These are phyloP conservation scores for Zaprionus inermis DNA, from an alignment of 1,140 invertebrate genomes.

Conservation along the genomic window DNA sequence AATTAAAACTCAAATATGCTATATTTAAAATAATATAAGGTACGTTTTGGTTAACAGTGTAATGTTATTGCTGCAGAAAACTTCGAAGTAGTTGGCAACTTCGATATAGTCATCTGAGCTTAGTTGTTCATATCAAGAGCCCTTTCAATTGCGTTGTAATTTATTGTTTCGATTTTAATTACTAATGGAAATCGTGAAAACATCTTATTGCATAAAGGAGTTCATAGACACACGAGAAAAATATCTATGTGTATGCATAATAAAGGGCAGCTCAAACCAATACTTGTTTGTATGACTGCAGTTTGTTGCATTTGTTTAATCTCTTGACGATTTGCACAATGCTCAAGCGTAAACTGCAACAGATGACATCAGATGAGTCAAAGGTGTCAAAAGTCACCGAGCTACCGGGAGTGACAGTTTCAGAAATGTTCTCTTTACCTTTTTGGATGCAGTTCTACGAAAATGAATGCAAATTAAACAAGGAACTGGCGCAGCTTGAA, in stretches of 20 bases:
- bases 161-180: not conserved
- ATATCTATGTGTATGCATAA: not conserved
- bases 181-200: no score
- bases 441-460: conserved; percentile 64
- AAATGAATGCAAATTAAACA: conserved; percentile 60
- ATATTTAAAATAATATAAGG: no score
- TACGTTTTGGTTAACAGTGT: not conserved
- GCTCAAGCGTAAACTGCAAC: conserved; percentile 59
- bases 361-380: conserved; percentile 8
- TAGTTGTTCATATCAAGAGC: no score
- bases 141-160: not conserved
- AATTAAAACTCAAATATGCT: no score
- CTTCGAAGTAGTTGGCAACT: not conserved
- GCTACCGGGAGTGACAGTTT: conserved; percentile 10
- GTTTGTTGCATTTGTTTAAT: not conserved
- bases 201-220: not conserved
- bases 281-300: not conserved
- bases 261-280: not conserved
- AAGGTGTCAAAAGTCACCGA: conserved; percentile 5
- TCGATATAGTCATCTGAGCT: not conserved
- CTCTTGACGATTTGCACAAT: conserved; percentile 21
- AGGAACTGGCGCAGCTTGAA: conserved; percentile 15
- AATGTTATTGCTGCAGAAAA: not conserved
- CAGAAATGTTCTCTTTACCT: conserved; percentile 47
- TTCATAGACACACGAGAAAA: not conserved